These are phyloP conservation scores for Drosophila birchii DNA, from an alignment of 2,888 invertebrate species.

Conservation along the genomic window DNA sequence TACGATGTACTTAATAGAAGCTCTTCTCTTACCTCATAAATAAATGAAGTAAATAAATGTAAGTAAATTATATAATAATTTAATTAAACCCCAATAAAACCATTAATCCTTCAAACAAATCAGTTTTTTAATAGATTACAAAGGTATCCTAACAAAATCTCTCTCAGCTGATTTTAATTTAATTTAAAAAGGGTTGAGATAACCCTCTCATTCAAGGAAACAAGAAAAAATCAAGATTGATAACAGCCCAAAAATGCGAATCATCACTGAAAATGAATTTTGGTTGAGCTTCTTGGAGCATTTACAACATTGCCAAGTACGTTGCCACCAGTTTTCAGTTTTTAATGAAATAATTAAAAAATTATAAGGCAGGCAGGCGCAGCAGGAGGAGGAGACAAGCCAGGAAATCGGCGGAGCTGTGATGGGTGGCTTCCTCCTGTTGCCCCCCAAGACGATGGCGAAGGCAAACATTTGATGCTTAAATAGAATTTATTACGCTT, in stretches of 20 bases:
- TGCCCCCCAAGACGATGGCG: slow-evolving; percentile 4
- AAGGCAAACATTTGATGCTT: slow-evolving; percentile 46
- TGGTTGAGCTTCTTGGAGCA: slow-evolving; percentile 20
- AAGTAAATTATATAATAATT: no score
- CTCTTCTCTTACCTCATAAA: background rate
- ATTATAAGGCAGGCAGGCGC: slow-evolving; percentile 29
- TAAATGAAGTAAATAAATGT: background rate
- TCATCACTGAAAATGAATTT: slow-evolving; percentile 18
- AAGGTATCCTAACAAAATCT: background rate
- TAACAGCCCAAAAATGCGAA: slow-evolving; percentile 21
- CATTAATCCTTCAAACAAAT: no score
- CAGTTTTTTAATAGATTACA: background rate
- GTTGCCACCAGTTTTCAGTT: slow-evolving; percentile 58
- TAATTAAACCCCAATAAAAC: no score
- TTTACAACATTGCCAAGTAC: slow-evolving; percentile 68
- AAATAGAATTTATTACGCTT: slow-evolving; percentile 59
- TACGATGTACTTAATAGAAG: background rate
- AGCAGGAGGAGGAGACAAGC: slow-evolving; percentile 10
- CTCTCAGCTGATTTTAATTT: background rate
- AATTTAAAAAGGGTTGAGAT: slow-evolving; percentile 20
- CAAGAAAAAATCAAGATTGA: slow-evolving; percentile 12
- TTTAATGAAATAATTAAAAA: slow-evolving; percentile 56
- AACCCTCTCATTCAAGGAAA: background rate
- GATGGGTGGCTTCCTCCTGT: slow-evolving; percentile 3
- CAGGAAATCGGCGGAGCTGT: slow-evolving; percentile 5